Percentiles rank a stretch among this genome's conserved stretches.
Evolutionary conservation across 2,888 invertebrate genomes (phyloP).

Genomic region (Acleris cristana): DNA sequence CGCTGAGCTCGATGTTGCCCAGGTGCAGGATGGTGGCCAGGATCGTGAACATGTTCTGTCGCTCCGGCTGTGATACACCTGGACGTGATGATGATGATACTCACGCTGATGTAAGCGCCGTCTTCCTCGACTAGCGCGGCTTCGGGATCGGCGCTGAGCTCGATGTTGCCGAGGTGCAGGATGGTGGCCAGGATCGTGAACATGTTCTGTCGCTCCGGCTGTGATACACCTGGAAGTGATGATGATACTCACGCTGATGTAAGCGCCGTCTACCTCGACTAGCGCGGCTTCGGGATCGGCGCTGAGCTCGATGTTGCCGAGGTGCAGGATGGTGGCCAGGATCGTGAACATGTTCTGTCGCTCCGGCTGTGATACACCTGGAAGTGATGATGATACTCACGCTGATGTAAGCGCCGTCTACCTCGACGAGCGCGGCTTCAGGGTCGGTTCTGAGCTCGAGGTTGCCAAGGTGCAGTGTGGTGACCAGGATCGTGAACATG

Average conservation of each 20-base stretch:
- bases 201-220: conserved; percentile 89
- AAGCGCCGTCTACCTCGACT: conserved; percentile 72
- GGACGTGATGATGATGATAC: conserved; percentile 41
- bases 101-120: conserved; percentile 65
- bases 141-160: conserved; percentile 82
- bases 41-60: conserved; percentile 33
- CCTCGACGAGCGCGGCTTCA: conserved; percentile 40
- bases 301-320: conserved; percentile 99
- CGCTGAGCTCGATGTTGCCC: conserved; percentile 90
- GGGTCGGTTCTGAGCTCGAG: conserved; percentile 83
- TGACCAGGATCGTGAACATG: conserved; percentile 72
- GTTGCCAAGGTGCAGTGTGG: conserved; percentile 97
- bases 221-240: no score
- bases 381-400: no score
- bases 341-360: no score
- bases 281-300: no score
- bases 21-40: conserved; percentile 93
- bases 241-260: conserved; percentile 44
- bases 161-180: conserved; percentile 96
- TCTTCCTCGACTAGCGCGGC: conserved; percentile 59
- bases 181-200: conserved; percentile 94
- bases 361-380: no score
- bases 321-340: conserved; percentile 93
- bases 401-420: conserved; percentile 67
- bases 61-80: conserved; percentile 6